Evolutionary conservation across 2,113 vertebrate genomes (phyloP), one percentile per base, ranked within the genome.

Genomic region (Typhlomys cinereus): DNA sequence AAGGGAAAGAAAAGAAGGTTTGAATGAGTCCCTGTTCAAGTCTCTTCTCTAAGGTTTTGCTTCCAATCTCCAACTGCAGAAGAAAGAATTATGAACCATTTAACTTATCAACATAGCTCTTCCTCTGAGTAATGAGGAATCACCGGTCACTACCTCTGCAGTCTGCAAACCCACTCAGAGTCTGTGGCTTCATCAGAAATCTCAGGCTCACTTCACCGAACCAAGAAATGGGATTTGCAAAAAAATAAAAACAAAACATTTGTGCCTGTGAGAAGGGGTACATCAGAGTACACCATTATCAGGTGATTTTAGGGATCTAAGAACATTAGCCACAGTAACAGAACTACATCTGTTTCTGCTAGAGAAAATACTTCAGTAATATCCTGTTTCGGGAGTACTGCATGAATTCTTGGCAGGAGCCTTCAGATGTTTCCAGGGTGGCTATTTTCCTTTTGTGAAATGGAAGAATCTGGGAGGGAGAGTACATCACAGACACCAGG

Each of bases 301-400:
- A 92, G 74, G 85, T 93, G 88, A 94, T 85, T 90, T 75, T 79
- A 95, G 85, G 70, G 73, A 70, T 82, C 88, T 91, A 91, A 52
- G 54, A 88, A 88, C 81, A 84, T 25, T 59, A 69, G 70, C 11
- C 5, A 95, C 80, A 82, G 23, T 69, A 83, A 87, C 61, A 64
- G 69, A 90, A 92, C 34, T 84, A 44, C 79, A 94, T 93, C 90
- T 95, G 95, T 90, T 95, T 96, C 88, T 96, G 90, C 75, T 92
- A 92, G 82, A 96, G 75, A 94, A 94, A 92, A 95, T 52, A 52
- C 62, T 88, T 95, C 57, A 81, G 48, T 93, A 91, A 95, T 78
- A 96, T 85, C 88, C 94, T 92, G 90, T 93, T 94, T 96, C 52
- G 10, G 88, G 74, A 94, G 57, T 69, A 59, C 76, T 25, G 64